Evolutionary conservation across 1,140 invertebrate species (phyloP).

Genomic region (Zophobas morio): DNA sequence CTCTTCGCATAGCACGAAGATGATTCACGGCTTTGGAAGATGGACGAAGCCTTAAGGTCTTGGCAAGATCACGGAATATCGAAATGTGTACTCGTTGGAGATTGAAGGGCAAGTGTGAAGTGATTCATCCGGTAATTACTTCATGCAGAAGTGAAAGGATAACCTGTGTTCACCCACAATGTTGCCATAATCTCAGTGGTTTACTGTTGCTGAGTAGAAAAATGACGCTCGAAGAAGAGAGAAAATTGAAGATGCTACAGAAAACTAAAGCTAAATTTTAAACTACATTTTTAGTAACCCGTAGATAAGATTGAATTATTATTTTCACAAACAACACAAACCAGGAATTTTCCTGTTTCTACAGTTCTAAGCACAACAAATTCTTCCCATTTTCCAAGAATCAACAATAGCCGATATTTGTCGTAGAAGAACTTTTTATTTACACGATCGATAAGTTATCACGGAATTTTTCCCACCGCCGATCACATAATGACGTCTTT

Average conservation of each 20-base stretch:
- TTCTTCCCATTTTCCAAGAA: neutral
- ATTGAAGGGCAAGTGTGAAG: conserved; percentile 15
- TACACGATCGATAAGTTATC: conserved; percentile 29
- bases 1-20: neutral
- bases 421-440: conserved; percentile 1
- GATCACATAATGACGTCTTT: conserved; percentile 7
- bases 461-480: neutral
- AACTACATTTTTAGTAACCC: no score
- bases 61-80: neutral
- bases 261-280: no score
- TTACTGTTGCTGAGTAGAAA: neutral
- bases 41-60: neutral
- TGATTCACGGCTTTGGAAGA: conserved; percentile 8
- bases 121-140: conserved; percentile 17
- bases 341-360: no score
- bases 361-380: no score
- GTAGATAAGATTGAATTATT: no score
- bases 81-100: neutral
- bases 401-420: neutral
- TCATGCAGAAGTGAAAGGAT: conserved; percentile 28
- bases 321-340: no score
- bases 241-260: no score
- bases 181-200: neutral
- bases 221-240: neutral
- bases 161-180: neutral